Evolutionary conservation across 2,113 vertebrate genomes (phyloP).

Genomic region (Madoqua kirkii): DNA sequence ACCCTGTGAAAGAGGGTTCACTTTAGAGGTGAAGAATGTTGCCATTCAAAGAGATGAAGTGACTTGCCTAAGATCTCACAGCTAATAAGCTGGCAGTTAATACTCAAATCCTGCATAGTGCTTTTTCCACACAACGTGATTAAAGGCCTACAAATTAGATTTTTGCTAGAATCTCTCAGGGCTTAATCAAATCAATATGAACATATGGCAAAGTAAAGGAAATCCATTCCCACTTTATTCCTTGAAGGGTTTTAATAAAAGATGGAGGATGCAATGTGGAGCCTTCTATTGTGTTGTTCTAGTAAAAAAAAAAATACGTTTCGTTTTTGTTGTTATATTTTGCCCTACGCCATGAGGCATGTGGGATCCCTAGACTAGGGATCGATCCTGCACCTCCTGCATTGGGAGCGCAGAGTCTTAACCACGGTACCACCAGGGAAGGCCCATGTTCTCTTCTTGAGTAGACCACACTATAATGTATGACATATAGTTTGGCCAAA

Average conservation of each 20-base stretch:
- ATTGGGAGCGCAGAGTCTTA: background rate
- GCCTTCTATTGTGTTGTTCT: background rate
- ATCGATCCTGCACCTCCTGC: background rate
- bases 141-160: slow-evolving; percentile 25
- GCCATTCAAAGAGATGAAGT: slow-evolving; percentile 11
- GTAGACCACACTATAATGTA: background rate
- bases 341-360: background rate
- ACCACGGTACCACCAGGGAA: background rate
- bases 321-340: background rate
- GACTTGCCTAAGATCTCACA: slow-evolving; percentile 17
- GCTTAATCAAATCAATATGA: slow-evolving; percentile 43
- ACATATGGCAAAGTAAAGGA: slow-evolving; percentile 22
- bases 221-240: slow-evolving; percentile 34
- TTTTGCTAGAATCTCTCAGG: background rate
- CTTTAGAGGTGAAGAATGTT: background rate
- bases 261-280: background rate
- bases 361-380: background rate
- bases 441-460: background rate
- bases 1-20: background rate
- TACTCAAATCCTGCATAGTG: background rate
- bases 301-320: background rate
- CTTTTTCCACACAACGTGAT: background rate
- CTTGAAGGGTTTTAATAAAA: slow-evolving; percentile 8
- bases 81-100: background rate
- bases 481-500: background rate